Conservation (phyloP, 2,797 vertebrate species). For the Poeciliopsis infans region DNA sequence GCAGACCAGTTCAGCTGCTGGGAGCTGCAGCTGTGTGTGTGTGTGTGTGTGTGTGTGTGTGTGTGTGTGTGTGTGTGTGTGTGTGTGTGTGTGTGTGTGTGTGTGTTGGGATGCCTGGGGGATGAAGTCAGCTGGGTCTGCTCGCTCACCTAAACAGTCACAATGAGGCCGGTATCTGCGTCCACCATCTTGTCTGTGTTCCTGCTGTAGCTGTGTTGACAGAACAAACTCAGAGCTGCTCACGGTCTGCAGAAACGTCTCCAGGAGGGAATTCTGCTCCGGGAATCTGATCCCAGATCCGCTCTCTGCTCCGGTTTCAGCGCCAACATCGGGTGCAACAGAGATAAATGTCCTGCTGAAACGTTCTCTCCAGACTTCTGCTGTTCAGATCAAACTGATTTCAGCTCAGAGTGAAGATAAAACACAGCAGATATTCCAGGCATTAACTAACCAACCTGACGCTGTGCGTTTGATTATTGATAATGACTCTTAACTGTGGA, state of each 20-base stretch:
- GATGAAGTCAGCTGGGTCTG: constrained; percentile 57
- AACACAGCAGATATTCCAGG: no score
- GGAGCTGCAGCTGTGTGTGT: not conserved
- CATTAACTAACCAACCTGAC: not conserved
- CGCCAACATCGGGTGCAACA: not conserved
- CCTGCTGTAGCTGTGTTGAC: constrained; percentile 23
- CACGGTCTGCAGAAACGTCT: not conserved
- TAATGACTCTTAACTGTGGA: not conserved
- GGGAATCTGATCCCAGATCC: not conserved
- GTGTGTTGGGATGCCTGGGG: constrained; percentile 32
- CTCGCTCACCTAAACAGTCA: constrained; percentile 44
- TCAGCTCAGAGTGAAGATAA: not conserved
- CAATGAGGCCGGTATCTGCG: constrained; percentile 33
- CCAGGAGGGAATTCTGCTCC: not conserved
- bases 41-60: constrained; percentile 14
- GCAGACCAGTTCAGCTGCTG: constrained; percentile 5
- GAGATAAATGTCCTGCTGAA: not conserved
- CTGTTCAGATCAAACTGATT: not conserved
- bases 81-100: constrained; percentile 2
- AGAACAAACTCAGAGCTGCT: constrained; percentile 21
- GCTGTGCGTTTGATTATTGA: not conserved
- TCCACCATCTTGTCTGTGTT: constrained; percentile 45
- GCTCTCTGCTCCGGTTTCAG: not conserved
- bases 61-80: constrained; percentile 15
- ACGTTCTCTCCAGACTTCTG: not conserved